Percentiles rank a stretch among this genome's conserved stretches.
Conservation (phyloP, 2,888 invertebrate genomes). For the Perdita meconis region DNA sequence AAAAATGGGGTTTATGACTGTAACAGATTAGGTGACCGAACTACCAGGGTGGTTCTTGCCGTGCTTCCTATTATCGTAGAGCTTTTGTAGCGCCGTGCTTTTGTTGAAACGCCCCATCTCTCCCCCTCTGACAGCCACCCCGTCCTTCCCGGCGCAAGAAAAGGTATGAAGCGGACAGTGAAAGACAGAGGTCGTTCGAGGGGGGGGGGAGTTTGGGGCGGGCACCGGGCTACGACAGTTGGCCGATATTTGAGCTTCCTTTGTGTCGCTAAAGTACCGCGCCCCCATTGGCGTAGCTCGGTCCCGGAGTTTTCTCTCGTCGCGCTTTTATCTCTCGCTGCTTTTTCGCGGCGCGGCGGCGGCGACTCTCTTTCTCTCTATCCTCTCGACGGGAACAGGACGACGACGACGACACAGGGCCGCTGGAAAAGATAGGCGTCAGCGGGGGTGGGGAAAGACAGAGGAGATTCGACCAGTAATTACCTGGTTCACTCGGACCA, state of each 20-base stretch:
- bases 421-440: conserved; percentile 58
- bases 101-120: conserved; percentile 60
- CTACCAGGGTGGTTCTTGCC: conserved; percentile 72
- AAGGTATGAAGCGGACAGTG: conserved; percentile 66
- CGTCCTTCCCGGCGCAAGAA: conserved; percentile 47
- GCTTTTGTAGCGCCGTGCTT: conserved; percentile 73
- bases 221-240: conserved; percentile 79
- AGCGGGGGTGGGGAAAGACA: conserved; percentile 59
- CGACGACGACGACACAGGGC: conserved; percentile 37
- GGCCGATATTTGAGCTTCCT: conserved; percentile 82
- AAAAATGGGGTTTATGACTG: conserved; percentile 83
- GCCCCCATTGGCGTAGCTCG: conserved; percentile 66
- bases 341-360: conserved; percentile 53
- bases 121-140: conserved; percentile 20
- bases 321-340: conserved; percentile 68
- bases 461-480: conserved; percentile 73
- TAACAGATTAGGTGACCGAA: conserved; percentile 82
- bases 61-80: conserved; percentile 71
- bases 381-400: conserved; percentile 56
- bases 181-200: conserved; percentile 65
- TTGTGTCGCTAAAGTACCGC: conserved; percentile 77
- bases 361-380: too few relatives aligned
- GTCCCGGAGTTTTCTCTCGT: conserved; percentile 67
- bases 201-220: conserved; percentile 64
- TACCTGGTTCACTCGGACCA: conserved; percentile 74